These are phyloP conservation scores for Oncorhynchus mykiss DNA, from an alignment of 2,113 vertebrate species.

Conservation along the genomic window DNA sequence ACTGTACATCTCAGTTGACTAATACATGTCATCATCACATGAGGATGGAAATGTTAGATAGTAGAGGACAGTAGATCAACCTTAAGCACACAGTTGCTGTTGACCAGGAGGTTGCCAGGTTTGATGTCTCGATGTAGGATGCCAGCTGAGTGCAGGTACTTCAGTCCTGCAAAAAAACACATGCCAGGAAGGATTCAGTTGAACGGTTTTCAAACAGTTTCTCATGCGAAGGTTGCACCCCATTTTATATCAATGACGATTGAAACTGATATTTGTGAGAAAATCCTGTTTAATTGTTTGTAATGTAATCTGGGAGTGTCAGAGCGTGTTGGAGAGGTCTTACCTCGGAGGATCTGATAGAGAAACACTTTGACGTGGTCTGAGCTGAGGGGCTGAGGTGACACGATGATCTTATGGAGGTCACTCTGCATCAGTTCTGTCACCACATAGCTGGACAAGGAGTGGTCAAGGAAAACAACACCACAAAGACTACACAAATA, in stretches of 20 bases:
- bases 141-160: constrained; percentile 98
- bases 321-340: constrained; percentile 28
- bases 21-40: background rate
- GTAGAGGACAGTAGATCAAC: constrained; percentile 59
- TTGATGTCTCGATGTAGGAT: constrained; percentile 99
- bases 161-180: constrained; percentile 79
- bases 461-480: constrained; percentile 78
- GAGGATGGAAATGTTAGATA: background rate
- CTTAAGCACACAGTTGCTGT: constrained; percentile 99
- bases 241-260: background rate
- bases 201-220: no score
- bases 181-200: background rate
- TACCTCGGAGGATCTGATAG: constrained; percentile 98
- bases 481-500: constrained; percentile 4
- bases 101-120: constrained; percentile 98
- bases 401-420: constrained; percentile 99
- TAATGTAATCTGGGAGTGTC: background rate
- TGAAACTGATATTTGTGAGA: background rate
- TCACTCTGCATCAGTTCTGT: constrained; percentile 99
- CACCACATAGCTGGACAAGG: constrained; percentile 88
- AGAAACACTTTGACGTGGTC: constrained; percentile 99
- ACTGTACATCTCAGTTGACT: background rate
- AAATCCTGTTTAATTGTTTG: background rate
- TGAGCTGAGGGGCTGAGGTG: constrained; percentile 96
- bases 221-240: no score